Conservation (phyloP, 2,888 invertebrate species). For the Tethea ocularis region DNA sequence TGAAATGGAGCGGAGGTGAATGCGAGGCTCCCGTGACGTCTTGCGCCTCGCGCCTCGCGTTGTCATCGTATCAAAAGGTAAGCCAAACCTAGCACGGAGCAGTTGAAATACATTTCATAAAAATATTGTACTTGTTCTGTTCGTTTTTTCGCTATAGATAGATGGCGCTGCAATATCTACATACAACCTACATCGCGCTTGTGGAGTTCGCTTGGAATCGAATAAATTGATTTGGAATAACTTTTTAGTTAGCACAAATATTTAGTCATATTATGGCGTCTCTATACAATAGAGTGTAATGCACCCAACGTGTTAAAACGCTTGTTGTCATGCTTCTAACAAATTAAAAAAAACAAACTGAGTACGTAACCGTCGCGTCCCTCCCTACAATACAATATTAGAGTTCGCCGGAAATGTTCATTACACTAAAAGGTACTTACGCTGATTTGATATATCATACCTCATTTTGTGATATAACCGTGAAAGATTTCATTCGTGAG, state of each 20-base stretch:
- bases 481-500: background rate
- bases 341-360: background rate
- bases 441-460: background rate
- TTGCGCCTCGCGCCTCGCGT: background rate
- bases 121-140: no score
- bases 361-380: background rate
- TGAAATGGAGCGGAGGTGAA: background rate
- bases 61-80: background rate
- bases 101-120: no score
- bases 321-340: background rate
- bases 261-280: background rate
- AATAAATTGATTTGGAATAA: no score
- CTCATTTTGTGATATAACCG: background rate
- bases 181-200: no score
- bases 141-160: no score
- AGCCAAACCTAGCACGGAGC: no score
- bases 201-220: no score
- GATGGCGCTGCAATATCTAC: no score
- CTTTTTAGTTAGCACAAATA: no score
- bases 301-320: background rate
- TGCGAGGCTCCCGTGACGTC: background rate
- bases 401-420: background rate
- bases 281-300: background rate
- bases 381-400: background rate
- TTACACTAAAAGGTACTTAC: constrained; percentile 1